Evolutionary conservation across 1,140 invertebrate species (phyloP).

Genomic region (Bicyclus anynana): DNA sequence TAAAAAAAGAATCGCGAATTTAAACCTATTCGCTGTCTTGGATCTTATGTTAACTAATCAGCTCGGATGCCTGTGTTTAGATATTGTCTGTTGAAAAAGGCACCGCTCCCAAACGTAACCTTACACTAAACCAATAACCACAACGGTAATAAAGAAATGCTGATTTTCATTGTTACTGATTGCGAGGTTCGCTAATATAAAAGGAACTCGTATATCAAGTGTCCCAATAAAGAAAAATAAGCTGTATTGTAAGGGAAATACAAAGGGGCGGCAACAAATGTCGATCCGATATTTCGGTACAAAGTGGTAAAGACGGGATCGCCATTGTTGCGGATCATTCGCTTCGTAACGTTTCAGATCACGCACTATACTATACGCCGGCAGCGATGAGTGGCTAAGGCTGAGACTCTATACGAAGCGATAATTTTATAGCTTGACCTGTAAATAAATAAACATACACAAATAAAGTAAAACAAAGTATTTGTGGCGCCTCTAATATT

Average conservation of each 20-base stretch:
- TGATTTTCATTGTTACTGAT: not conserved
- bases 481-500: too few species aligned
- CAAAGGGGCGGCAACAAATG: slow-evolving; percentile 9
- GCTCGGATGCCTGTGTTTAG: too few species aligned
- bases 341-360: slow-evolving; percentile 37
- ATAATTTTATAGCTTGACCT: not conserved
- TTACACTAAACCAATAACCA: too few species aligned
- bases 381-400: not conserved
- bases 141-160: not conserved
- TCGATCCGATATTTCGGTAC: slow-evolving; percentile 16
- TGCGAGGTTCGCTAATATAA: not conserved
- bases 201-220: not conserved
- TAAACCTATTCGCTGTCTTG: too few species aligned
- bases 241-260: not conserved
- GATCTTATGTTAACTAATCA: too few species aligned
- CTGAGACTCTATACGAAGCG: not conserved
- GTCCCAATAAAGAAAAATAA: slow-evolving; percentile 1
- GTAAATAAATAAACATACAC: not conserved
- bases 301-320: slow-evolving; percentile 17
- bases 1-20: too few species aligned
- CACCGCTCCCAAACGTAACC: too few species aligned
- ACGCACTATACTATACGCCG: slow-evolving; percentile 31
- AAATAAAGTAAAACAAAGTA: too few species aligned
- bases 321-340: slow-evolving; percentile 20
- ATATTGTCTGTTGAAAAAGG: too few species aligned